These are phyloP conservation scores for Dendroctonus valens DNA, from an alignment of 1,140 invertebrate genomes.

Conservation along the genomic window DNA sequence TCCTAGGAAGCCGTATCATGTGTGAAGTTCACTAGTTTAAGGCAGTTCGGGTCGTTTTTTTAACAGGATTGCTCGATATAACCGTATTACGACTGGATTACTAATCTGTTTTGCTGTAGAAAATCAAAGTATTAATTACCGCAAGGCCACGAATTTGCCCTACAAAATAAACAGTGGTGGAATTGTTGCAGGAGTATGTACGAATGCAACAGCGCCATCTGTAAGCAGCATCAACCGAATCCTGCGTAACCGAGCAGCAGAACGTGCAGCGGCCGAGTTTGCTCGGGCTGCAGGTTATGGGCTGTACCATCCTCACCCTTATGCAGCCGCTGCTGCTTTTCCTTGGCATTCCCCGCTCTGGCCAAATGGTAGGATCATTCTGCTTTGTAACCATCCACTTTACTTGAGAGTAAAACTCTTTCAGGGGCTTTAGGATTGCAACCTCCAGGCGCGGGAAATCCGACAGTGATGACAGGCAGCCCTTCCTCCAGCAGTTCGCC, in stretches of 20 bases:
- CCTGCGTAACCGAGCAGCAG: slow-evolving; percentile 84
- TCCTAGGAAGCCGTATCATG: slow-evolving; percentile 4
- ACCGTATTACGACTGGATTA: slow-evolving; percentile 9
- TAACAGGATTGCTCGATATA: slow-evolving; percentile 4
- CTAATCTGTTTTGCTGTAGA: background rate
- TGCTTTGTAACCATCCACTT: background rate
- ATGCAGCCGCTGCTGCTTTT: slow-evolving; percentile 72
- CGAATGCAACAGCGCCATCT: slow-evolving; percentile 85
- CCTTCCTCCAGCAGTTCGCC: slow-evolving; percentile 53
- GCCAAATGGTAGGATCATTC: slow-evolving; percentile 42
- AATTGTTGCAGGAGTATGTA: slow-evolving; percentile 73
- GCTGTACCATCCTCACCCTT: slow-evolving; percentile 73
- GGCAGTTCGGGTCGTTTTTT: background rate
- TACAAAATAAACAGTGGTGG: background rate
- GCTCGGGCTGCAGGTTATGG: slow-evolving; percentile 87
- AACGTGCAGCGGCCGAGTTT: slow-evolving; percentile 91
- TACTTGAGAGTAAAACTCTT: background rate
- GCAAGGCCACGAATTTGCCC: no score
- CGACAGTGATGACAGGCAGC: slow-evolving; percentile 52
- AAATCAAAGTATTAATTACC: no score
- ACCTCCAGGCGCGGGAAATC: slow-evolving; percentile 51
- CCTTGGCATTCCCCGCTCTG: slow-evolving; percentile 65
- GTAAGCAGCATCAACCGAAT: slow-evolving; percentile 93
- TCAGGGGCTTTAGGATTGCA: slow-evolving; percentile 51
- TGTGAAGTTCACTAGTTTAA: slow-evolving; percentile 10